Percentiles rank a stretch among this genome's conserved stretches.
phyloP scores from a whole-genome alignment of 2,113 vertebrate genomes.

The Halcyon malimbica region DNA sequence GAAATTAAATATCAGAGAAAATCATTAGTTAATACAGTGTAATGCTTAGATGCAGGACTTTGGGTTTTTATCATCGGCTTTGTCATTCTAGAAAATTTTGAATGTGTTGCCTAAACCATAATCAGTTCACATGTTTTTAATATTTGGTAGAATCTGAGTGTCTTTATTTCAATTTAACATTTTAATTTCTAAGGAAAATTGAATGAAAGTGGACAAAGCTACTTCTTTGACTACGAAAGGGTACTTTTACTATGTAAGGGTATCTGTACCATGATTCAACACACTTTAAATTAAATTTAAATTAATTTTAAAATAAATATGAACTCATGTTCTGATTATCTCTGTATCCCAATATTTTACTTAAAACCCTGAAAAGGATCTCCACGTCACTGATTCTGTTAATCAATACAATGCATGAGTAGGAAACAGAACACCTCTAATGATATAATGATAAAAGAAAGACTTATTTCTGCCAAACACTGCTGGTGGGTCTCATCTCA shows the following conservation, averaged over 20 bases:
- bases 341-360: background rate
- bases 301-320: background rate
- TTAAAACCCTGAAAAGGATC: background rate
- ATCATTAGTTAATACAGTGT: background rate
- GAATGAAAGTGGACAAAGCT: background rate
- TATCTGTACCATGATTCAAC: background rate
- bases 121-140: background rate
- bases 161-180: background rate
- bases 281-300: background rate
- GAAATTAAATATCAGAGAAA: background rate
- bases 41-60: background rate
- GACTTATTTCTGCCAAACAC: background rate
- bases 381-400: background rate
- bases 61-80: background rate
- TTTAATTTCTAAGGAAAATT: background rate
- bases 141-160: background rate
- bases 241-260: background rate
- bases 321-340: background rate
- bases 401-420: background rate
- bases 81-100: background rate
- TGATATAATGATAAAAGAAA: background rate
- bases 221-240: background rate
- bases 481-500: background rate
- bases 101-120: background rate
- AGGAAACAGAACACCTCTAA: background rate